phyloP scores from a whole-genome alignment of 2,888 invertebrate genomes.

The Agrilus biguttatus region DNA sequence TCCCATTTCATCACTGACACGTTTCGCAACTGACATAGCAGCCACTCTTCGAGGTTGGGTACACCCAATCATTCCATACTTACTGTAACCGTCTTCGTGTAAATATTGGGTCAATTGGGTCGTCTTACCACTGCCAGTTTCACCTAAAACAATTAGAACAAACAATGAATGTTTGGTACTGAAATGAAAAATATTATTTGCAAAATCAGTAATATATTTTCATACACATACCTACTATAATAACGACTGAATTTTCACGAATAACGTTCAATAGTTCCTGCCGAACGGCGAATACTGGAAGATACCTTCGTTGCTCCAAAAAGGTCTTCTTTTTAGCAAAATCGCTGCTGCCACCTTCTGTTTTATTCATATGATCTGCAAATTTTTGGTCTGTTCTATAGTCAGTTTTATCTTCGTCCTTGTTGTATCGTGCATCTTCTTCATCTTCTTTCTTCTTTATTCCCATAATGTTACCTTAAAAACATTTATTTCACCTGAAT shows the following conservation, averaged over 20 bases:
- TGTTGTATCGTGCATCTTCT: slow-evolving; percentile 48
- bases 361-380: slow-evolving; percentile 80
- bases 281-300: slow-evolving; percentile 91
- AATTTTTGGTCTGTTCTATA: slow-evolving; percentile 92
- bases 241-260: slow-evolving; percentile 84
- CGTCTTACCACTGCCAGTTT: slow-evolving; percentile 94
- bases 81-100: slow-evolving; percentile 92
- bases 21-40: slow-evolving; percentile 98
- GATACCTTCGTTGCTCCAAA: slow-evolving; percentile 72
- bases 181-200: neutral
- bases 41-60: slow-evolving; percentile 96
- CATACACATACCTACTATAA: slow-evolving; percentile 62
- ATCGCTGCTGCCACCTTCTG: slow-evolving; percentile 53
- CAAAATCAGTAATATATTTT: neutral
- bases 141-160: slow-evolving; percentile 37
- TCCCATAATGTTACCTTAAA: slow-evolving; percentile 82
- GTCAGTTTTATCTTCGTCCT: slow-evolving; percentile 60
- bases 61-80: slow-evolving; percentile 89
- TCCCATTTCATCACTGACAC: slow-evolving; percentile 96
- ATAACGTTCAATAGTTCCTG: slow-evolving; percentile 86
- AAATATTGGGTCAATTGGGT: slow-evolving; percentile 96
- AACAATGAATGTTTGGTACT: neutral
- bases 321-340: slow-evolving; percentile 79
- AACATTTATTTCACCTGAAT: too few species aligned
- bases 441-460: slow-evolving; percentile 70